Base-by-base conservation (phyloP, 1,140 invertebrate genomes). In the Caenorhabditis briggsae region DNA sequence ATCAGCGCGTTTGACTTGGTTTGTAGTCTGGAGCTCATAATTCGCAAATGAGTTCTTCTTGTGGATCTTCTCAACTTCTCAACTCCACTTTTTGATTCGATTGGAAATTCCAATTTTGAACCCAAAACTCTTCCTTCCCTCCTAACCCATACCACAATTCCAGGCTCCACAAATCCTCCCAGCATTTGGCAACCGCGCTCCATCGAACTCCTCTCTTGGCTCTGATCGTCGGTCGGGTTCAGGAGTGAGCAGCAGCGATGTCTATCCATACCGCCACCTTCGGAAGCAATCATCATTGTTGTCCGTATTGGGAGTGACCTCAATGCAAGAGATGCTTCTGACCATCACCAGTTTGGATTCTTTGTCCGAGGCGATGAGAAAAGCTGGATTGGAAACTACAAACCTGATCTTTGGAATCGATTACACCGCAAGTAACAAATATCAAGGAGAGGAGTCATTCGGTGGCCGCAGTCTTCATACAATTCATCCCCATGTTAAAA, bases 341-440 rank as follows among this genome's bases (percentile, higher is more conserved):
- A 87, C 83, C 23, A 64, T 92, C 20, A 89, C 90, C 5, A 89
- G 65, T 78, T 64, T 92, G 14, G 91, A 92, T 48, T 70, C 86
- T 33, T 59, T 92, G 9, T 90, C 91, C 18, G 88, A 88, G 12
- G 91, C 91, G 5, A 92, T 92, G 90, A 55, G 91, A 25, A 91
- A 91, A 74, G 91, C 91, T 11, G 91, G 91, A 11, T 82, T 92
- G 12, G 90, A 92, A 83, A 88, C 88, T 5, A 91, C 90, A 5
- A 92, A 92, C 83, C 48, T 92, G 1, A 92, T 92, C 83, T 92
- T 92, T 82, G 91, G 93, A 0, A 91, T 94, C 43, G 94, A 94
- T 90, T 94, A 94, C 90, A 94, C 93, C 25, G 94, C 94, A 33
- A 93, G 93, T 86, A 94, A 94, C 88, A 94, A 94, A 88, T 94